Percentiles rank a stretch among this genome's conserved stretches.
These are phyloP conservation scores for Apolygus lucorum DNA, from an alignment of 1,140 invertebrate genomes.

Conservation along the genomic window DNA sequence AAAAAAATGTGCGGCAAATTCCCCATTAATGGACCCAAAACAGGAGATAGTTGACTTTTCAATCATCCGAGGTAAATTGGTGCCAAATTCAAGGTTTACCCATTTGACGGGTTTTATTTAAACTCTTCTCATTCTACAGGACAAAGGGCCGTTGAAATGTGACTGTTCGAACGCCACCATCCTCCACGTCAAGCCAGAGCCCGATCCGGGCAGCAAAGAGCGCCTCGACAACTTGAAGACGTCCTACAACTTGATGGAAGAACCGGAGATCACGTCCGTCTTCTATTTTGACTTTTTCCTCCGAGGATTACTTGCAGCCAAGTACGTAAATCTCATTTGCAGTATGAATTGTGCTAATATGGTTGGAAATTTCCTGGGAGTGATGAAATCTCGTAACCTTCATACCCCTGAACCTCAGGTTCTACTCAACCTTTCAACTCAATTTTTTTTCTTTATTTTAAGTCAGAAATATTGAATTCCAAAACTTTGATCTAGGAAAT, in stretches of 20 bases:
- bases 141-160: slow-evolving; percentile 56
- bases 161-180: slow-evolving; percentile 59
- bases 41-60: no score
- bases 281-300: slow-evolving; percentile 79
- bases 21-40: no score
- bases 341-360: not conserved
- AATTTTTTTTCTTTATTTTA: no score
- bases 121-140: slow-evolving; percentile 40
- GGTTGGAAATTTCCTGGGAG: not conserved
- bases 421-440: no score
- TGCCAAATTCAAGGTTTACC: no score
- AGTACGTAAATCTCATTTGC: slow-evolving; percentile 50
- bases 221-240: slow-evolving; percentile 55
- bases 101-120: no score
- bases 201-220: slow-evolving; percentile 49
- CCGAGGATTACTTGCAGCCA: slow-evolving; percentile 61
- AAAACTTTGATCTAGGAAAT: no score
- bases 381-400: no score
- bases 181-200: slow-evolving; percentile 53
- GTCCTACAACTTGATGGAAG: slow-evolving; percentile 56
- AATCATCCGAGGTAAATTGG: no score
- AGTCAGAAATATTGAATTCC: no score
- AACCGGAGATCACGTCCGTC: slow-evolving; percentile 61
- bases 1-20: no score
- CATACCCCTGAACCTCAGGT: no score